phyloP scores from a whole-genome alignment of 2,797 vertebrate genomes.

The Sylvilagus floridanus region DNA sequence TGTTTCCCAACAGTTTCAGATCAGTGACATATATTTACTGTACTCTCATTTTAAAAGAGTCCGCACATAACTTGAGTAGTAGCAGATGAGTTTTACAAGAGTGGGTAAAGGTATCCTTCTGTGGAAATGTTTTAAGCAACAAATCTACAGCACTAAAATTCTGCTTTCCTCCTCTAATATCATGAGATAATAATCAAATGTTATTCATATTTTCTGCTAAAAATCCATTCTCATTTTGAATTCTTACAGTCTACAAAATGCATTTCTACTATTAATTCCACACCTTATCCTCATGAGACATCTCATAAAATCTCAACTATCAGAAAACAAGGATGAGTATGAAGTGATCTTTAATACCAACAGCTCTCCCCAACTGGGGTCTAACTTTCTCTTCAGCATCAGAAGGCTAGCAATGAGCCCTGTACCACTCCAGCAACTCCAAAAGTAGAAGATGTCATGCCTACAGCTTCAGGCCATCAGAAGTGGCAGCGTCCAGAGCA shows the following conservation, averaged over 20 bases:
- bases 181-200: neutral
- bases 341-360: neutral
- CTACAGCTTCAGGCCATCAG: neutral
- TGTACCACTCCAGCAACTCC: neutral
- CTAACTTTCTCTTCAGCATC: neutral
- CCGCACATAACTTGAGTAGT: neutral
- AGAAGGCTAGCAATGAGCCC: neutral
- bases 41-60: neutral
- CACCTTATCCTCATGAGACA: constrained; percentile 23
- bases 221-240: neutral
- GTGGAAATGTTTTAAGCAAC: neutral
- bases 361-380: neutral
- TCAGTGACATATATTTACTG: neutral
- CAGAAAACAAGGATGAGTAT: neutral
- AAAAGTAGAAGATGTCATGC: neutral
- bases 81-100: neutral
- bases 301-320: constrained; percentile 57
- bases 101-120: neutral
- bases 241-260: constrained; percentile 10
- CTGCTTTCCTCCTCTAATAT: neutral
- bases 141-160: neutral
- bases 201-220: neutral
- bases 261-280: neutral
- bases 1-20: constrained; percentile 10
- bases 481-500: neutral